These are phyloP conservation scores for Torymus tubicola DNA, from an alignment of 2,888 invertebrate genomes.

Conservation along the genomic window DNA sequence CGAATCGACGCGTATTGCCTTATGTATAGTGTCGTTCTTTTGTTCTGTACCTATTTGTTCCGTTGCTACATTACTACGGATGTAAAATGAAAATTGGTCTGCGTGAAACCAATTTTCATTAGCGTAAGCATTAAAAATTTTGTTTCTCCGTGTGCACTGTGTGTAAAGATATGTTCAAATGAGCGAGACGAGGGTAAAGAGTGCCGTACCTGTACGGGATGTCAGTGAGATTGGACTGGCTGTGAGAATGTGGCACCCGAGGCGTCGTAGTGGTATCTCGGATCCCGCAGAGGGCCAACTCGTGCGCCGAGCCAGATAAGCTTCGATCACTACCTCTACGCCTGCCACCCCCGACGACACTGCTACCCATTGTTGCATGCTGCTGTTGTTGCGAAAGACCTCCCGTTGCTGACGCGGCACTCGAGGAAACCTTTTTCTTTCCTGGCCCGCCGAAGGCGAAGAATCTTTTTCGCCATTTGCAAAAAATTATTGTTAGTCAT, in stretches of 20 bases:
- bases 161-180: constrained; percentile 20
- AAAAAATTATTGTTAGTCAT: background rate
- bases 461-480: constrained; percentile 80
- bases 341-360: constrained; percentile 71
- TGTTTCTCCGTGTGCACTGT: constrained; percentile 9
- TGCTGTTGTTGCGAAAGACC: constrained; percentile 74
- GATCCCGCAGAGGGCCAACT: constrained; percentile 86
- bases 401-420: constrained; percentile 78
- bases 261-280: constrained; percentile 78
- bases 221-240: constrained; percentile 92
- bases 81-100: too few relatives aligned
- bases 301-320: constrained; percentile 89
- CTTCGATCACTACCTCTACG: constrained; percentile 91
- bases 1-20: too few relatives aligned
- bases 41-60: too few relatives aligned
- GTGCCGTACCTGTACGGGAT: constrained; percentile 86
- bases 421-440: constrained; percentile 87
- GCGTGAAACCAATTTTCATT: background rate
- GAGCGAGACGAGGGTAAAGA: background rate
- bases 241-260: constrained; percentile 90
- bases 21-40: too few relatives aligned
- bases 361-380: constrained; percentile 65
- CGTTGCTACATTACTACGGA: too few relatives aligned
- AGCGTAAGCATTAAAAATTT: background rate
- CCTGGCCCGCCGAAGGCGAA: constrained; percentile 93